These are phyloP conservation scores for Brachionus rotundiformis DNA, from an alignment of 1,140 invertebrate species.

Conservation along the genomic window DNA sequence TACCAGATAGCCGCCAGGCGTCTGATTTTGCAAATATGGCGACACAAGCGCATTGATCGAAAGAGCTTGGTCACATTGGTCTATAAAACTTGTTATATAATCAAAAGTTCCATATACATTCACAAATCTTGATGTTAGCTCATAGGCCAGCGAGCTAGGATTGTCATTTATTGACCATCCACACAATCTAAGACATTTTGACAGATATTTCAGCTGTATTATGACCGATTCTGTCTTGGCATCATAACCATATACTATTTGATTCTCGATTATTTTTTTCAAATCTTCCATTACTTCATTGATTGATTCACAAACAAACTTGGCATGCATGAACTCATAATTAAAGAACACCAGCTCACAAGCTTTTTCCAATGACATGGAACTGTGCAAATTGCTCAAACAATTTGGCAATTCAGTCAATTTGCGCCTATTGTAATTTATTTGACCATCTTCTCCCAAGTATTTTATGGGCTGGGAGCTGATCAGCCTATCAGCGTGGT, in stretches of 20 bases:
- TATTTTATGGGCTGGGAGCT: slow-evolving; percentile 30
- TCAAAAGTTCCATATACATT: slow-evolving; percentile 58
- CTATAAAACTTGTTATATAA: slow-evolving; percentile 58
- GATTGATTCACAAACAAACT: slow-evolving; percentile 30
- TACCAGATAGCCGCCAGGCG: slow-evolving; percentile 38
- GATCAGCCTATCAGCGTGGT: neutral
- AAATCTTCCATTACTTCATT: slow-evolving; percentile 36
- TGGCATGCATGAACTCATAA: slow-evolving; percentile 47
- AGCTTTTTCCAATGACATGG: slow-evolving; percentile 17
- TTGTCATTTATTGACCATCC: slow-evolving; percentile 29
- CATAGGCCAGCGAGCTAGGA: slow-evolving; percentile 54
- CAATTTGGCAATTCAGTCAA: slow-evolving; percentile 42
- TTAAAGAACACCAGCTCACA: slow-evolving; percentile 28
- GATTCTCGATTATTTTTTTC: neutral
- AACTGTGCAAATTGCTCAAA: slow-evolving; percentile 8
- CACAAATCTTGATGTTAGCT: slow-evolving; percentile 58
- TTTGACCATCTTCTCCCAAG: neutral
- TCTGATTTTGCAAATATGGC: slow-evolving; percentile 58
- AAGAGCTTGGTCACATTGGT: slow-evolving; percentile 59
- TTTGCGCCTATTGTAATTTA: slow-evolving; percentile 49
- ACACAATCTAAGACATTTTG: slow-evolving; percentile 14
- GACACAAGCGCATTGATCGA: slow-evolving; percentile 59
- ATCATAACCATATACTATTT: neutral
- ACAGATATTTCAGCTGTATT: neutral
- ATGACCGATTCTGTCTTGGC: neutral